Percentiles rank a stretch among this genome's conserved stretches.
Evolutionary conservation across 2,888 invertebrate genomes (phyloP).

Genomic region (Sialis fuliginosa): DNA sequence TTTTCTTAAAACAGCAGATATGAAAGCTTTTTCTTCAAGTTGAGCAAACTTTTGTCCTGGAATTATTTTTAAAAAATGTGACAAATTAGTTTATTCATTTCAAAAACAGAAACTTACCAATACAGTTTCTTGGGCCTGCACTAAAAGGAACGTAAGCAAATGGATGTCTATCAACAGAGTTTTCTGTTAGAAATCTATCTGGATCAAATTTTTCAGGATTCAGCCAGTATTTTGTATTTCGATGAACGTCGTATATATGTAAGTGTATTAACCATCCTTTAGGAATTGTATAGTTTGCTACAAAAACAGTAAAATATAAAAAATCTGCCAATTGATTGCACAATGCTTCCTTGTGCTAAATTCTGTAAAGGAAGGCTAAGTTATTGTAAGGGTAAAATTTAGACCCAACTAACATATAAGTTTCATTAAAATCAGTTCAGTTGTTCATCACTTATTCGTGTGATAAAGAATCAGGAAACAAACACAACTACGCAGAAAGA

Average conservation of each 20-base stretch:
- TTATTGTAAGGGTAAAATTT: no score
- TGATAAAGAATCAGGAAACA: no score
- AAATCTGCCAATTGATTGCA: no score
- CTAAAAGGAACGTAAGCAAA: conserved; percentile 3
- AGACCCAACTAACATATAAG: no score
- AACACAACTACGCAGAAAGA: no score
- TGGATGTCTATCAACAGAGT: conserved; percentile 1
- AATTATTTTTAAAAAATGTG: conserved; percentile 22
- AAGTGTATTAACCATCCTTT: not conserved
- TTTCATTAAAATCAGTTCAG: no score
- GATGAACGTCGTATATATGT: conserved; percentile 1
- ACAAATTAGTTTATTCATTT: not conserved
- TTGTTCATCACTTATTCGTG: no score
- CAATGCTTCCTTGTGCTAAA: no score
- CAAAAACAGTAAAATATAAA: not conserved
- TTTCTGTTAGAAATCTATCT: conserved; percentile 2
- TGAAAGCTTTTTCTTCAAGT: not conserved
- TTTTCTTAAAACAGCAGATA: not conserved
- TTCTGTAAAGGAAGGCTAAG: no score
- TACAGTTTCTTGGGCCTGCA: conserved; percentile 4
- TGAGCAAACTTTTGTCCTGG: not conserved
- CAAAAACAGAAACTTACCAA: not conserved
- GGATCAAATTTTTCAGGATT: conserved; percentile 4
- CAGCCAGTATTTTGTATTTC: conserved; percentile 3
- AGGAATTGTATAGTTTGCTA: conserved; percentile 12